A percentile compares a stretch with the other conserved stretches of the same genome.
phyloP scores from a whole-genome alignment of 2,797 vertebrate species.

The Craterocephalus amniculus region DNA sequence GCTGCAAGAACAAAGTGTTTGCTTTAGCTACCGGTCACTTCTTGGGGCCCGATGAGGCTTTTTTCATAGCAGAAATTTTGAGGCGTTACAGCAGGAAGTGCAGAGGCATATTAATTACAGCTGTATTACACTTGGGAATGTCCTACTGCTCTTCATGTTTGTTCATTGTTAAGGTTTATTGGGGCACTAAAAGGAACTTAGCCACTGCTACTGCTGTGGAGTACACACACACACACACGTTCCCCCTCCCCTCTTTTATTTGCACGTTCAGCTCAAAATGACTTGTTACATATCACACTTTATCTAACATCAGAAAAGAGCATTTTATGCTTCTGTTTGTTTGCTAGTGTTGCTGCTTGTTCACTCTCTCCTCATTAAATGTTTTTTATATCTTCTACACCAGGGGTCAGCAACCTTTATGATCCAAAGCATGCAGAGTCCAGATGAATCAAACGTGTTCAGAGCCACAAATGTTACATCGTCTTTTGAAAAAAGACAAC shows the following conservation, averaged over 20 bases:
- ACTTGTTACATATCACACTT: not conserved
- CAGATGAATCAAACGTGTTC: no score
- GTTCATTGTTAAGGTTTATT: not conserved
- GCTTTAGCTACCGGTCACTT: constrained; percentile 28
- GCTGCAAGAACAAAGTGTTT: constrained; percentile 36
- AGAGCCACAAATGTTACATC: no score
- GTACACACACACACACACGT: no score
- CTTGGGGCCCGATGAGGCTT: not conserved
- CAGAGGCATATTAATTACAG: not conserved
- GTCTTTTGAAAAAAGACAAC: no score
- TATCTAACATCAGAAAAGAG: not conserved
- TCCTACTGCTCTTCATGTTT: not conserved
- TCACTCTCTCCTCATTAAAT: not conserved
- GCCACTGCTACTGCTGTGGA: not conserved
- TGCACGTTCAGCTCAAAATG: not conserved
- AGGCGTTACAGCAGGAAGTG: not conserved
- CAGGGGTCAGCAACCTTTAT: no score
- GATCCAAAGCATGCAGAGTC: no score
- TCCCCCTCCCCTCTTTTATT: not conserved
- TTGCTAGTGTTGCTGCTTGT: not conserved
- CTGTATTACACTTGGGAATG: not conserved
- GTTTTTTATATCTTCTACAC: not conserved
- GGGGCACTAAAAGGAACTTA: not conserved
- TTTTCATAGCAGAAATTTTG: not conserved
- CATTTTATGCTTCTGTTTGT: no score